These are phyloP conservation scores for Peromyscus melanophrys DNA, from an alignment of 2,797 vertebrate species.

Conservation along the genomic window DNA sequence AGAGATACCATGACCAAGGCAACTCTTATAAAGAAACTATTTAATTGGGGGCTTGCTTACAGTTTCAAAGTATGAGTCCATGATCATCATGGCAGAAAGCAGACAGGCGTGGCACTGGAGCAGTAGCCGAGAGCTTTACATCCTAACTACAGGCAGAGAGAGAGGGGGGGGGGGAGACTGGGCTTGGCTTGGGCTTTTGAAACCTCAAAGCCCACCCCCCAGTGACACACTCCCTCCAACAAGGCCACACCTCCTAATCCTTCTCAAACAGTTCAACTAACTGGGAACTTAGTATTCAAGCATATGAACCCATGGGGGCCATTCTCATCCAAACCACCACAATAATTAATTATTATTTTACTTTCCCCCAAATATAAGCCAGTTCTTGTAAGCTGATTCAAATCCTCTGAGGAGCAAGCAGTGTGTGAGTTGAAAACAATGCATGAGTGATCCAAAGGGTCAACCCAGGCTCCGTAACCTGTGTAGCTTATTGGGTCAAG, in stretches of 20 bases:
- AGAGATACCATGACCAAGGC: neutral
- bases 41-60: neutral
- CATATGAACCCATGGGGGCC: neutral
- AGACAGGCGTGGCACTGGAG: neutral
- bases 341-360: conserved; percentile 15
- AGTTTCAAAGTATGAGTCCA: neutral
- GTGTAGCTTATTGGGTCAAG: neutral
- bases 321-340: neutral
- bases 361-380: neutral
- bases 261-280: neutral
- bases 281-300: neutral
- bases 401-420: conserved; percentile 10
- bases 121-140: neutral
- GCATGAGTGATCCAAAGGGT: neutral
- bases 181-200: neutral
- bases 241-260: neutral
- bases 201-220: neutral
- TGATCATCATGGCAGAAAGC: neutral
- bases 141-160: neutral
- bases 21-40: neutral
- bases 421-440: neutral
- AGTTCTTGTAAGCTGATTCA: neutral
- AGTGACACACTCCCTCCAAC: neutral
- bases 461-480: neutral
- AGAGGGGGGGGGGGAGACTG: too few species aligned